Conservation (phyloP, 2,797 vertebrate genomes). For the Anguilla marmorata region DNA sequence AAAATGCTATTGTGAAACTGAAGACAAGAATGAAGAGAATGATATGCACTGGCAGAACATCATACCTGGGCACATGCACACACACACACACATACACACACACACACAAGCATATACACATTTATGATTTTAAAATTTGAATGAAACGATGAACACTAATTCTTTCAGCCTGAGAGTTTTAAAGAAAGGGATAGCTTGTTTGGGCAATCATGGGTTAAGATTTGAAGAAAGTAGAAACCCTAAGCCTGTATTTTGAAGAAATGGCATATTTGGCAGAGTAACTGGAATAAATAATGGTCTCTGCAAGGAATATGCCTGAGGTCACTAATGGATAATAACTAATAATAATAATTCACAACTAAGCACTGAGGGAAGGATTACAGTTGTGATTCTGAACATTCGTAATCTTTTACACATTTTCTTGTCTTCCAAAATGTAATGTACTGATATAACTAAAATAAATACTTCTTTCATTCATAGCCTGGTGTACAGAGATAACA, state of each 20-base stretch:
- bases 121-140: background rate
- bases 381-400: background rate
- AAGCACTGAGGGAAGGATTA: background rate
- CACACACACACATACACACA: background rate
- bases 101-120: background rate
- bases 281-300: background rate
- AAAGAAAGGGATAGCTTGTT: background rate
- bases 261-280: background rate
- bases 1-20: background rate
- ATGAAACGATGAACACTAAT: background rate
- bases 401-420: background rate
- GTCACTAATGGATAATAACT: background rate
- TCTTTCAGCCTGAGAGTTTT: background rate
- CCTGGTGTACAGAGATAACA: slow-evolving; percentile 5
- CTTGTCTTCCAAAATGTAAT: background rate
- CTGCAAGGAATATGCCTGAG: background rate
- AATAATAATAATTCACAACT: background rate
- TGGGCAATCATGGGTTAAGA: background rate
- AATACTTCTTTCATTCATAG: background rate
- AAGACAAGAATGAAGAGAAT: background rate
- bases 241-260: background rate
- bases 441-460: background rate
- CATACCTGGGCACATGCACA: background rate
- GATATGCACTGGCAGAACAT: background rate
- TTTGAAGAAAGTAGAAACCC: background rate